Percentiles rank a stretch among this genome's conserved stretches.
Evolutionary conservation across 2,888 invertebrate species (phyloP).

Genomic region (Adelognathus sp.): DNA sequence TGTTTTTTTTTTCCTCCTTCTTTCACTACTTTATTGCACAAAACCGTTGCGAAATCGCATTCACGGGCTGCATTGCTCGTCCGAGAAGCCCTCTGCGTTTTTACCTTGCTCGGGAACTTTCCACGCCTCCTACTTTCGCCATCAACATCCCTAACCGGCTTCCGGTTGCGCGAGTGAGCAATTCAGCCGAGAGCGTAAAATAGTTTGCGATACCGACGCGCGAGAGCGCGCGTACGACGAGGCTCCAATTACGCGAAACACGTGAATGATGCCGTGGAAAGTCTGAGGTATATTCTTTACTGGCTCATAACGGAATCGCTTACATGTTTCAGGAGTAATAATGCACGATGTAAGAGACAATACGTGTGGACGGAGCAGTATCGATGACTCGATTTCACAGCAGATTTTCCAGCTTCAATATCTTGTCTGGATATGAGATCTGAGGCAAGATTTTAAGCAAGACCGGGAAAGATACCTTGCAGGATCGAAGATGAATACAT

Average conservation of each 20-base stretch:
- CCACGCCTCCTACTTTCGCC: not conserved
- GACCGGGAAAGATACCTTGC: too few species aligned
- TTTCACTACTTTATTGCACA: not conserved
- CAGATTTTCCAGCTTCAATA: too few species aligned
- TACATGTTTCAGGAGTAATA: too few species aligned
- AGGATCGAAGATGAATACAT: too few species aligned
- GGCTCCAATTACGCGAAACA: slow-evolving; percentile 45
- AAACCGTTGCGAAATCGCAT: slow-evolving; percentile 35
- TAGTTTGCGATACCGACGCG: slow-evolving; percentile 25
- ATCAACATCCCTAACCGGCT: not conserved
- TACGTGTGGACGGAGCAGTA: too few species aligned
- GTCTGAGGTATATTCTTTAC: not conserved
- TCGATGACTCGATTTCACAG: too few species aligned
- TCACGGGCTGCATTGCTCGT: slow-evolving; percentile 8
- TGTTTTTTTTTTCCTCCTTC: slow-evolving; percentile 16
- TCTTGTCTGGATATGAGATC: too few species aligned
- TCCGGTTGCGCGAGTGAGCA: not conserved
- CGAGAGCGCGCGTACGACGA: too few species aligned
- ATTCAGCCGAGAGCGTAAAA: slow-evolving; percentile 25
- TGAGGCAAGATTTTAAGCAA: too few species aligned
- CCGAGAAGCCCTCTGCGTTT: slow-evolving; percentile 8
- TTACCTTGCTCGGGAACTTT: slow-evolving; percentile 3
- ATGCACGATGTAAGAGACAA: not conserved
- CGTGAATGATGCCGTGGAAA: slow-evolving; percentile 20
- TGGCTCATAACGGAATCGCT: too few species aligned